These are phyloP conservation scores for Schrankia costaestrigalis DNA, from an alignment of 2,888 invertebrate species.

Conservation along the genomic window DNA sequence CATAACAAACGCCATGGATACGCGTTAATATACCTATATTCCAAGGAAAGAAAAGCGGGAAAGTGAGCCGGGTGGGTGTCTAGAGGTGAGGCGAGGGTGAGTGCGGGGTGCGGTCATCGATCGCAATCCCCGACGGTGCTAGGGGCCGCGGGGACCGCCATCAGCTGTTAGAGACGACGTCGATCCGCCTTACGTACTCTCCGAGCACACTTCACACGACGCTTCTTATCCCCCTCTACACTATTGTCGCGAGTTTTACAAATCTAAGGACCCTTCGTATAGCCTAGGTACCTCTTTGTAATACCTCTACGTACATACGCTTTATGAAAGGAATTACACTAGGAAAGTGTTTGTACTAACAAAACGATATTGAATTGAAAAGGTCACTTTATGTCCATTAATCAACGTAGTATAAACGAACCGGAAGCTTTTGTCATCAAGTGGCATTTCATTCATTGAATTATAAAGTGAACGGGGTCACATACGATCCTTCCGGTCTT, in stretches of 20 bases:
- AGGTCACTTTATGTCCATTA: conserved; percentile 37
- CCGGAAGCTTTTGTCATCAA: conserved; percentile 59
- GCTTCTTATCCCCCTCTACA: conserved; percentile 19
- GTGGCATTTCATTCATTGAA: conserved; percentile 56
- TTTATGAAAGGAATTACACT: not conserved
- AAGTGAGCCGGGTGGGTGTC: conserved; percentile 61
- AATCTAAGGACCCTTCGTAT: conserved; percentile 15
- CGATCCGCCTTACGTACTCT: conserved; percentile 36
- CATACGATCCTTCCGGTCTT: conserved; percentile 37
- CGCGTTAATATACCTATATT: conserved; percentile 35
- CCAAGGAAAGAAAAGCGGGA: conserved; percentile 71
- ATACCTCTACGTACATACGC: not conserved
- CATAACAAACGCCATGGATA: conserved; percentile 41
- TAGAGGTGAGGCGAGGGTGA: conserved; percentile 52
- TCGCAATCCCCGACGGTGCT: conserved; percentile 55
- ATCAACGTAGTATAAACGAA: conserved; percentile 42
- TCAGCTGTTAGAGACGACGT: conserved; percentile 65
- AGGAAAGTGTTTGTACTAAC: conserved; percentile 1
- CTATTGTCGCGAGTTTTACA: conserved; percentile 24
- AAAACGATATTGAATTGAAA: conserved; percentile 28
- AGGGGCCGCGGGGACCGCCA: conserved; percentile 56
- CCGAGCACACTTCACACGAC: conserved; percentile 25
- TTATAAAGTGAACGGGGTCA: conserved; percentile 42
- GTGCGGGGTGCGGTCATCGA: conserved; percentile 71
- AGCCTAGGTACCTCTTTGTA: not conserved